Evolutionary conservation across 2,113 vertebrate genomes (phyloP).

Genomic region (Xiphophorus maculatus): DNA sequence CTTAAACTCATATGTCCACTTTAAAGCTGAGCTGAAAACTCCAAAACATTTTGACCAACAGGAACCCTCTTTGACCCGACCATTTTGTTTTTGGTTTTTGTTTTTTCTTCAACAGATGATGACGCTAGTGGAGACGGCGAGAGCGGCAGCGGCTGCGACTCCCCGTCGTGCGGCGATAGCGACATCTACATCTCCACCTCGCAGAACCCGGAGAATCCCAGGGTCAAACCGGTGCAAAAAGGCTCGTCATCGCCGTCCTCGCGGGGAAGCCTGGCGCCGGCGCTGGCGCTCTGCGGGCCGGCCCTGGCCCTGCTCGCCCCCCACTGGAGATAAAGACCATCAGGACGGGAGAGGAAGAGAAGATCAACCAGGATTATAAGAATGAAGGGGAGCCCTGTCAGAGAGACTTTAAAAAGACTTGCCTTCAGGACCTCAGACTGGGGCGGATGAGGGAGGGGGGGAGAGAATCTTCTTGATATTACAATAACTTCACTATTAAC

Average conservation of each 20-base stretch:
- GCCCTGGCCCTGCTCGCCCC: constrained; percentile 69
- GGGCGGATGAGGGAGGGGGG: constrained; percentile 34
- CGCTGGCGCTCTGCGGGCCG: constrained; percentile 64
- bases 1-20: too few relatives aligned
- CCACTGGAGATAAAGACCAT: constrained; percentile 76
- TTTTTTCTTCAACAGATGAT: constrained; percentile 78
- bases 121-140: constrained; percentile 86
- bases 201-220: constrained; percentile 43
- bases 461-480: constrained; percentile 77
- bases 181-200: constrained; percentile 88
- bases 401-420: constrained; percentile 75
- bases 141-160: constrained; percentile 92
- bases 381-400: constrained; percentile 71
- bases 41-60: too few relatives aligned
- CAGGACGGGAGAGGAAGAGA: constrained; percentile 27
- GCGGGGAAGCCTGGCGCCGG: constrained; percentile 61
- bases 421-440: constrained; percentile 79
- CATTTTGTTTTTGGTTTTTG: background rate
- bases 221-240: constrained; percentile 15
- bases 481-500: constrained; percentile 80
- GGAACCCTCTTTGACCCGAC: background rate
- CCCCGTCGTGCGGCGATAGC: constrained; percentile 80
- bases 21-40: too few relatives aligned
- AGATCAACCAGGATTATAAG: constrained; percentile 51
- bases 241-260: constrained; percentile 23